phyloP scores from a whole-genome alignment of 2,113 vertebrate species.

The Origma solitaria region DNA sequence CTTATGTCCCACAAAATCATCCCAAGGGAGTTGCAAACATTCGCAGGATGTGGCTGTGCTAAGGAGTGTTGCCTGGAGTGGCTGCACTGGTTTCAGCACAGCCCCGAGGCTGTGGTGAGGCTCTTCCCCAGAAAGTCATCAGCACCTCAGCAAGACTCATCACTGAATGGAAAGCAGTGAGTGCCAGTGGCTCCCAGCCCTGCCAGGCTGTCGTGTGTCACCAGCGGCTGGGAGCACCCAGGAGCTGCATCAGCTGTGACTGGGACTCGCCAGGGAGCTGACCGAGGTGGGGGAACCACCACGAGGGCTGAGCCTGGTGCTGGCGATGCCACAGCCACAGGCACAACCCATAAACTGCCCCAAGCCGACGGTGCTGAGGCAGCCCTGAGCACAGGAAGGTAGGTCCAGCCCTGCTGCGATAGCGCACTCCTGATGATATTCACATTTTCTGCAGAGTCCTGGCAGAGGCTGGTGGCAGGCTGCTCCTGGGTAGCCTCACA shows the following conservation, averaged over 20 bases:
- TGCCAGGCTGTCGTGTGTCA: fast-evolving
- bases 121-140: not conserved
- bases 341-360: not conserved
- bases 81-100: not conserved
- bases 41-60: not conserved
- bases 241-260: fast-evolving
- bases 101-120: not conserved
- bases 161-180: fast-evolving
- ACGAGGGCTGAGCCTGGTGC: not conserved
- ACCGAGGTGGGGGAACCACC: fast-evolving
- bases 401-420: not conserved
- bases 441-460: not conserved
- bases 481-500: fast-evolving
- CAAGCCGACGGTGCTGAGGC: fast-evolving
- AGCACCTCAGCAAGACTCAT: not conserved
- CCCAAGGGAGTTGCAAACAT: not conserved
- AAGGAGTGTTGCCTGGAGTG: fast-evolving
- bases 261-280: fast-evolving
- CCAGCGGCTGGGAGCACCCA: not conserved
- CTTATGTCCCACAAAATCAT: not conserved
- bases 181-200: fast-evolving
- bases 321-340: not conserved
- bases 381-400: not conserved
- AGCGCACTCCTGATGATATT: fast-evolving
- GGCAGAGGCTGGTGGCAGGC: fast-evolving